Evolutionary conservation across 2,113 vertebrate species (phyloP), one percentile per base, ranked within the genome.

Genomic region (Rallus limicola): DNA sequence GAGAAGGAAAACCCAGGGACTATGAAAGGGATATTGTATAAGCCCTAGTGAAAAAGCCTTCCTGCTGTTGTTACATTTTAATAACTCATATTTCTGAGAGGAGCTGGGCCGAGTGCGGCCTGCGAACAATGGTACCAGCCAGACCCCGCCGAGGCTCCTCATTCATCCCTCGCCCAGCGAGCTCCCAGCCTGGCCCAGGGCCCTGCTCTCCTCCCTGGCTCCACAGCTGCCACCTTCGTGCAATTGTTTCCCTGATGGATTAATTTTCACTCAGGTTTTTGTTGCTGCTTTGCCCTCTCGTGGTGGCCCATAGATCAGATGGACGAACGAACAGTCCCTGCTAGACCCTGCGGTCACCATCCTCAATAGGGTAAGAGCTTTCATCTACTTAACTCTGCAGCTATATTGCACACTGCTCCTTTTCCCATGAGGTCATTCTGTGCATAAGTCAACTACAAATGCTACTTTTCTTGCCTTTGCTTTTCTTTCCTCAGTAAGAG

Each of bases 261-360:
- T 70, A 1, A 36, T 93, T 64, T 59, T 36, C 4, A 0, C 82
- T 75, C 86, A 6, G 48, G 34, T 64, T 52, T 20, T 46, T 38
- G 55, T 25, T 72, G 5, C 72, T 63, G 68, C 25, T 68, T 67
- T 86, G 82, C 59, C 62, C 44, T 85, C 74, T 92, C 6, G 33
- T 33, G 65, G 64, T 77, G 42, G 20, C 60, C 64, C 71, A 3
- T 6, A 23, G 17, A 55, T 55, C 21, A 3, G 64, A 10, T 4
- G 12, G 82, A 24, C 16, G 55, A 34, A 1, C 16, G 1, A 6
- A n/a, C 20, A 4, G 14, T 15, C 71, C 82, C 65, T 40, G 10
- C 13, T 24, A 1, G 1, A 11, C 0, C 1, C 2, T 19, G 8
- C 0, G 3, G 18, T 23, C 50, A 5, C 62, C 13, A 9, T 16